phyloP scores from a whole-genome alignment of 2,797 vertebrate genomes.

The Poecilia picta region DNA sequence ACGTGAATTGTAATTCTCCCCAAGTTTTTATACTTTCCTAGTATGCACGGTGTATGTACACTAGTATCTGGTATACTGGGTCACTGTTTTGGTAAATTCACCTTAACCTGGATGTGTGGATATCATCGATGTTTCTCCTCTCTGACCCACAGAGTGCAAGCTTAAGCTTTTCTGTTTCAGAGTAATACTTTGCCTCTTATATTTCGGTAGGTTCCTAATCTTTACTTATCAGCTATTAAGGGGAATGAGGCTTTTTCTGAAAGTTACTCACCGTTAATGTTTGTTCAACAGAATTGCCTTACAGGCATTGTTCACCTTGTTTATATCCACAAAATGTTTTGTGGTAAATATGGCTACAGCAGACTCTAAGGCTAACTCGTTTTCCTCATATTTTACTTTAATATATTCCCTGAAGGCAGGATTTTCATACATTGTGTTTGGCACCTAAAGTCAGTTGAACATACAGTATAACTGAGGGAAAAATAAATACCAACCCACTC shows the following conservation, averaged over 20 bases:
- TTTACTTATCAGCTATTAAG: not conserved
- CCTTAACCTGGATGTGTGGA: not conserved
- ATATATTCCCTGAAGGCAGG: not conserved
- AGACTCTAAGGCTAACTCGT: not conserved
- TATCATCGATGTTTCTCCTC: not conserved
- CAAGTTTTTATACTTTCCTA: not conserved
- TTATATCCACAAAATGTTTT: not conserved
- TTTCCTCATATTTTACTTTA: not conserved
- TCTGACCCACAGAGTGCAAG: not conserved
- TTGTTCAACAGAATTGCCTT: not conserved
- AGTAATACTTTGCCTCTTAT: not conserved
- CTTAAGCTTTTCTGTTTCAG: not conserved
- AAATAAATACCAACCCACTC: not conserved
- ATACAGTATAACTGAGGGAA: not conserved
- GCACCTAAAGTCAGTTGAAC: not conserved
- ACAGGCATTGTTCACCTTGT: not conserved
- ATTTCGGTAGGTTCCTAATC: not conserved
- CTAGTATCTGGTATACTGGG: not conserved
- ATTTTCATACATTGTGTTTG: not conserved
- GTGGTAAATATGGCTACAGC: not conserved
- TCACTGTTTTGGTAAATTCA: not conserved
- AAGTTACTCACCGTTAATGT: not conserved
- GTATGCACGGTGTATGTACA: not conserved
- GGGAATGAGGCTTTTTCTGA: not conserved
- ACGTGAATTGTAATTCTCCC: constrained; percentile 28